Evolutionary conservation across 2,797 vertebrate genomes (phyloP), one percentile per base, ranked within the genome.

Genomic region (Philypnodon macrostomus): DNA sequence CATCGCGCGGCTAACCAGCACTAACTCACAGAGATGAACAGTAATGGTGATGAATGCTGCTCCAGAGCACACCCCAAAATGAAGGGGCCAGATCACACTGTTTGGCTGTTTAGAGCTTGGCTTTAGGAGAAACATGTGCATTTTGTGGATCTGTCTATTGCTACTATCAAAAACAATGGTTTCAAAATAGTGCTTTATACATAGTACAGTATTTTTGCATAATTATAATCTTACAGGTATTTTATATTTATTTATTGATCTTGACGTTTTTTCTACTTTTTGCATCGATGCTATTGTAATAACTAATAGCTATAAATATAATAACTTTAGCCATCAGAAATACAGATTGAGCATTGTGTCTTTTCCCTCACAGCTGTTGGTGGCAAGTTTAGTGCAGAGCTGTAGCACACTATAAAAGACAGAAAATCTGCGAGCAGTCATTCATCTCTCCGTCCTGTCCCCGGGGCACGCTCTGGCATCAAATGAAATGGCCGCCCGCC

Each of bases 31-130:
- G 58, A 79, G 77, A 81, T 84, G 70, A 78, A 58, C 47, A 18
- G 54, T 84, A 81, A 84, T 77, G 79, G 62, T 73, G 75, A 84
- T 75, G 50, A 81, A 83, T 79, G 62, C 41, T 23, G 2, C 62
- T 55, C 53, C 38, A 35, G 58, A 56, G 41, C 15, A 63, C 64
- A 50, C 29, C 18, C 53, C 62, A 65, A 56, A 60, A 62, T 44
- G 12, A 32, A 24, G 47, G 24, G 52, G 62, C 36, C 12, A 68
- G 53, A 74, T 67, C 24, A 4, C 58, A 46, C 48, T 36, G 54
- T 61, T 45, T n/a, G n/a, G n/a, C 32, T 42, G 57, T 32, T 40
- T 35, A 4, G 3, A 38, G 32, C 14, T 47, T 53, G 32, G 46
- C 14, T 1, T 31, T 26, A 16, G 46, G 48, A 46, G 19, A 53